These are phyloP conservation scores for Emydoidea blandingii DNA, from an alignment of 2,797 vertebrate genomes.

Conservation along the genomic window DNA sequence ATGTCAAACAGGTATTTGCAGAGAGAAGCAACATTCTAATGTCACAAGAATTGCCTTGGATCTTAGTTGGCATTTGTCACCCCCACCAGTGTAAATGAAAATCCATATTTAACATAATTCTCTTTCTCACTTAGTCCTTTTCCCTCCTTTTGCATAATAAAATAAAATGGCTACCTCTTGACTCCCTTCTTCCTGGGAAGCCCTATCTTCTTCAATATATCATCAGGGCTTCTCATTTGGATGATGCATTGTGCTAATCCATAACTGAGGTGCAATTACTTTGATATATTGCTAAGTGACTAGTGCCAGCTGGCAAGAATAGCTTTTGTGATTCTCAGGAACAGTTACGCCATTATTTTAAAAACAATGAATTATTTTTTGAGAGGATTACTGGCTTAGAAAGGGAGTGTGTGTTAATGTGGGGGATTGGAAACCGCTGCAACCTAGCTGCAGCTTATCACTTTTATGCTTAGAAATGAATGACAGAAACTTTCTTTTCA, in stretches of 20 bases:
- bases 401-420: not conserved
- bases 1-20: not conserved
- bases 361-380: constrained; percentile 53
- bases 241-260: constrained; percentile 58
- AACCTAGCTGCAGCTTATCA: not conserved
- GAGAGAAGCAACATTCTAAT: not conserved
- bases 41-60: not conserved
- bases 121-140: constrained; percentile 31
- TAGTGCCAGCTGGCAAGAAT: constrained; percentile 70
- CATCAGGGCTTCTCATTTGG: constrained; percentile 49
- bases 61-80: not conserved
- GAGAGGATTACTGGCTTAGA: constrained; percentile 53
- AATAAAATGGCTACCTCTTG: constrained; percentile 34
- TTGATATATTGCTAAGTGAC: constrained; percentile 64
- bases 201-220: constrained; percentile 53
- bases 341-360: constrained; percentile 69
- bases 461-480: constrained; percentile 47
- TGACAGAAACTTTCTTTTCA: constrained; percentile 33
- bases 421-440: not conserved
- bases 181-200: constrained; percentile 33
- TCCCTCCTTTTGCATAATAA: not conserved
- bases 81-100: not conserved
- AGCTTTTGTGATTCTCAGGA: constrained; percentile 63
- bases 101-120: not conserved
- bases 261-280: constrained; percentile 23